Evolutionary conservation across 2,888 invertebrate genomes (phyloP).

Genomic region (Pheosia gnoma): DNA sequence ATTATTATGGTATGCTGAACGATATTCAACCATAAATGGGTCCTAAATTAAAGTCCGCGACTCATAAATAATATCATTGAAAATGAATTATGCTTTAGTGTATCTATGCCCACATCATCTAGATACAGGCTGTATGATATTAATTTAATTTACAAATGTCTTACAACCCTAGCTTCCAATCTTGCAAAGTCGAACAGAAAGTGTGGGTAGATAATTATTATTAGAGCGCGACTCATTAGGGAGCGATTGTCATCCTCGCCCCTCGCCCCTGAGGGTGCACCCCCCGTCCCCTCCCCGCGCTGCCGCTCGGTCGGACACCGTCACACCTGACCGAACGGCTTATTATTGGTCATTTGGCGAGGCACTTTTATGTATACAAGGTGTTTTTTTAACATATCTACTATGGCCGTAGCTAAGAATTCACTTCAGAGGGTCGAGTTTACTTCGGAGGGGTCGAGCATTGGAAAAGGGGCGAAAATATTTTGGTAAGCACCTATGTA

Average conservation of each 20-base stretch:
- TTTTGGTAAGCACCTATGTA: no score
- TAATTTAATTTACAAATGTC: neutral
- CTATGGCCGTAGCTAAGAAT: neutral
- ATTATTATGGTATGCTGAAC: no score
- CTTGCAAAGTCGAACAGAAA: conserved; percentile 71
- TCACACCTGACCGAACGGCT: conserved; percentile 71
- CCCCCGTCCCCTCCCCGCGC: conserved; percentile 20
- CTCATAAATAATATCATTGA: no score
- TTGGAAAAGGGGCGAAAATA: no score
- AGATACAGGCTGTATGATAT: no score
- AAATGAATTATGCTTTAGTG: no score
- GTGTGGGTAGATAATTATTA: conserved; percentile 81
- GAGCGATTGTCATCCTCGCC: conserved; percentile 71
- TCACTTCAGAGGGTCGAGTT: no score
- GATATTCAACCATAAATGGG: no score
- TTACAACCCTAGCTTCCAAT: conserved; percentile 60
- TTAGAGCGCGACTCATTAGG: conserved; percentile 80
- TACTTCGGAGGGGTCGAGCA: no score
- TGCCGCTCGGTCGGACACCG: conserved; percentile 47
- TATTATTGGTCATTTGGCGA: conserved; percentile 67
- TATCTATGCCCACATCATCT: no score
- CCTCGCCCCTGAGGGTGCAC: conserved; percentile 16
- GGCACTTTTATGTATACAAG: conserved; percentile 60
- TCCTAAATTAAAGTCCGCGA: no score
- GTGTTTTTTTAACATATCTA: conserved; percentile 32